Conservation (phyloP, 1,140 invertebrate species). For the Stegodyphus mimosarum region DNA sequence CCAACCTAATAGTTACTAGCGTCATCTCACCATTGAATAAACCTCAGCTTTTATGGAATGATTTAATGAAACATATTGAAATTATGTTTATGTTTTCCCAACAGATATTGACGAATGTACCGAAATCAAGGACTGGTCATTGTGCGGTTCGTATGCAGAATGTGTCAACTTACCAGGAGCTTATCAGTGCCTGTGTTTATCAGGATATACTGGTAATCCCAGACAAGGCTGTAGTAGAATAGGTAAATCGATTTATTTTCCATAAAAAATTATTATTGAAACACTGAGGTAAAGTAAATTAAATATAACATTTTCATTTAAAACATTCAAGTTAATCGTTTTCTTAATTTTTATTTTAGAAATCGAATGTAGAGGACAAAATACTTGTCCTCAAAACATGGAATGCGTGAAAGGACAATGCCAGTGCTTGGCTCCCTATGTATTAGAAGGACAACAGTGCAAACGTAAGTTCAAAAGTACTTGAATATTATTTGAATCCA, state of each 20-base stretch:
- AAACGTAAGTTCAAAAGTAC: constrained; percentile 61
- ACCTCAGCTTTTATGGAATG: too few relatives aligned
- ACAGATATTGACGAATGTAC: constrained; percentile 63
- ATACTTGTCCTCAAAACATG: constrained; percentile 86
- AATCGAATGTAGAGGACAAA: constrained; percentile 79
- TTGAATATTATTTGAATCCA: neutral
- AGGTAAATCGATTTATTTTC: neutral
- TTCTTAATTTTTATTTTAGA: neutral
- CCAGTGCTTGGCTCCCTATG: constrained; percentile 63
- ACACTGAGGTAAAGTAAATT: too few relatives aligned
- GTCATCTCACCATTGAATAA: too few relatives aligned
- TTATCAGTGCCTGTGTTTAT: constrained; percentile 80
- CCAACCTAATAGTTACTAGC: too few relatives aligned
- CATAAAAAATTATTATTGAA: too few relatives aligned
- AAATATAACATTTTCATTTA: too few relatives aligned
- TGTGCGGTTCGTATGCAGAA: constrained; percentile 63
- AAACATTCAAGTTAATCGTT: too few relatives aligned
- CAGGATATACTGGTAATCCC: constrained; percentile 86
- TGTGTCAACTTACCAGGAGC: constrained; percentile 64
- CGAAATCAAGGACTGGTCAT: constrained; percentile 63
- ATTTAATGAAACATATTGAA: too few relatives aligned
- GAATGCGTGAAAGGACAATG: constrained; percentile 79
- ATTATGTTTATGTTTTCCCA: too few relatives aligned
- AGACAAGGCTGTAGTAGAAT: constrained; percentile 67
- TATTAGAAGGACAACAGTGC: constrained; percentile 63